Conservation (phyloP, 2,888 invertebrate species). For the Tenthredo distinguenda region DNA sequence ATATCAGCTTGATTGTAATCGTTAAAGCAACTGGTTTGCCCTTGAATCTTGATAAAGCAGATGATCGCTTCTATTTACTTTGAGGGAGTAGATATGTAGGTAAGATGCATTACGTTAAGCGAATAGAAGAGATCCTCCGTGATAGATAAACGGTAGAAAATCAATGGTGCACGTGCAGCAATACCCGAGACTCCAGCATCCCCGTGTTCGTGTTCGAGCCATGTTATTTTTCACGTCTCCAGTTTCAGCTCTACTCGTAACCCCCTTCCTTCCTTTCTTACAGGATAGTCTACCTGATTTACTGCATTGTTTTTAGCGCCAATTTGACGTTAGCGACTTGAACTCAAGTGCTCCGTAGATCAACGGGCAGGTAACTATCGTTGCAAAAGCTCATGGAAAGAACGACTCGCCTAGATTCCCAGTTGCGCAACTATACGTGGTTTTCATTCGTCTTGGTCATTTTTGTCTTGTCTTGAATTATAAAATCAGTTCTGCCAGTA, state of each 20-base stretch:
- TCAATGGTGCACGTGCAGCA: conserved; percentile 73
- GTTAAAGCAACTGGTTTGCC: conserved; percentile 26
- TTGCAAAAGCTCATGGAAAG: conserved; percentile 8
- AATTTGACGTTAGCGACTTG: conserved; percentile 33
- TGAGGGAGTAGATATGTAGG: background rate
- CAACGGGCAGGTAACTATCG: background rate
- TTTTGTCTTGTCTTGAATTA: background rate
- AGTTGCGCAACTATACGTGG: background rate
- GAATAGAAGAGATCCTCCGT: conserved; percentile 61
- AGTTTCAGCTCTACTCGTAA: conserved; percentile 27
- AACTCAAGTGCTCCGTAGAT: conserved; percentile 11
- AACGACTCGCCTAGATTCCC: background rate
- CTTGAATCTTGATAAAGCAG: conserved; percentile 21
- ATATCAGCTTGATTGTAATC: conserved; percentile 17
- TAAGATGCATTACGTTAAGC: conserved; percentile 48
- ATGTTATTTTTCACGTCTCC: conserved; percentile 65
- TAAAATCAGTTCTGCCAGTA: background rate
- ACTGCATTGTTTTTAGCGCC: conserved; percentile 46
- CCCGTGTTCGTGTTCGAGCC: conserved; percentile 66
- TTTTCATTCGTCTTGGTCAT: background rate
- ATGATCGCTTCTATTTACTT: conserved; percentile 41
- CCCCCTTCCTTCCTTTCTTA: background rate
- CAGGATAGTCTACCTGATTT: conserved; percentile 50
- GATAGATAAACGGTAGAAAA: conserved; percentile 74
- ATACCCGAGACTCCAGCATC: conserved; percentile 58